Evolutionary conservation across 1,140 invertebrate genomes (phyloP).

Genomic region (Acyrthosiphon pisum): DNA sequence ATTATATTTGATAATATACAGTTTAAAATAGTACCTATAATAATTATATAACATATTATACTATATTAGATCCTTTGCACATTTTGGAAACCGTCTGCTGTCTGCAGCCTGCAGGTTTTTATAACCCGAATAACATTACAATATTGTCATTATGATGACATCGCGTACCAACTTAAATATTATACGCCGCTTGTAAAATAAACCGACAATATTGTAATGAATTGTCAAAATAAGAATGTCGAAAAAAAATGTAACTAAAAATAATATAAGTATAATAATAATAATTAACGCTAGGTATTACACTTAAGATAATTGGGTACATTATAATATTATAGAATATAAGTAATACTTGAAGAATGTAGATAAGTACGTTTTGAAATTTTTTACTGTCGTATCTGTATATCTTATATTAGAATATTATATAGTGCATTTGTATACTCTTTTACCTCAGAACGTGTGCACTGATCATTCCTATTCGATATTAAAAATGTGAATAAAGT

Average conservation of each 20-base stretch:
- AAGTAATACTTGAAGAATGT: background rate
- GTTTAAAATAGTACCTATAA: no score
- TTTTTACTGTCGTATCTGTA: background rate
- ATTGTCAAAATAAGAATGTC: background rate
- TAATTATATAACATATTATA: background rate
- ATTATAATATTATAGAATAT: background rate
- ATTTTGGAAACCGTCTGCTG: background rate
- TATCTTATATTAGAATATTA: background rate
- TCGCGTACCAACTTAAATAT: background rate
- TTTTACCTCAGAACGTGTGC: background rate
- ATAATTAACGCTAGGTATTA: background rate
- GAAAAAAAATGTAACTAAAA: background rate
- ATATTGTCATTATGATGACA: background rate
- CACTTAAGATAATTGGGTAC: background rate
- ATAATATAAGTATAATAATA: background rate
- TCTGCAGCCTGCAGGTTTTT: background rate
- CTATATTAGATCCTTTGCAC: background rate
- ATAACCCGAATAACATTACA: background rate
- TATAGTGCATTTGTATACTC: background rate
- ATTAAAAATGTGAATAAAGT: background rate
- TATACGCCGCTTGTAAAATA: background rate
- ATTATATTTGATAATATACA: background rate
- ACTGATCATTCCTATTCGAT: background rate
- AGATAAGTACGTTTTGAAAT: background rate
- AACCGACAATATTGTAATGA: background rate